Evolutionary conservation across 2,113 vertebrate species (phyloP), one percentile per base, ranked within the genome.

Genomic region (Carassius carassius): DNA sequence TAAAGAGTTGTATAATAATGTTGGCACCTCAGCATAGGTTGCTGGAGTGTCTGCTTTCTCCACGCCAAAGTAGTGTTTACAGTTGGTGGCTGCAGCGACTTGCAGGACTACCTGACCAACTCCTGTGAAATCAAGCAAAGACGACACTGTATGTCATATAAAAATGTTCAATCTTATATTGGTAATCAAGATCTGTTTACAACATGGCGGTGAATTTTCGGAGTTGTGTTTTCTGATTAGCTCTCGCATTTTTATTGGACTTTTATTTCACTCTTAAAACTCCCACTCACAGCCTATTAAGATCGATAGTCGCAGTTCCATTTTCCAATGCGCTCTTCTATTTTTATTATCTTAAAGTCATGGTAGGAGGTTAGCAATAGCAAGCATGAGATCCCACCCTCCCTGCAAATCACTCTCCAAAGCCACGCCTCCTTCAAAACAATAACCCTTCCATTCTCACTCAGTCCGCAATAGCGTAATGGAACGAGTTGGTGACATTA

Each of bases 91-190:
- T 17, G 98, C 98, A 41, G 98, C 98, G 19, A 99, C 97, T 90
- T 99, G 98, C 78, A 99, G 96, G 89, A 99, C 98, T n/a, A 99
- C 98, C 93, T 99, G 97, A 51, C 98, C 98, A 85, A 99, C 98
- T 88, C 98, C 98, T 99, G 92, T 73, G 87, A 29, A 88, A 16
- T 83, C 35, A 86, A 12, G 19, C 35, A 11, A n/a, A 41, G 35
- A 70, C 17, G 19, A 70, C 35, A 70, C 10, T 5, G 7, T 5
- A 2, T 37, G 35, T 41, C 67, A 70, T 11, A 37, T 35, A 19
- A 19, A 19, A 69, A 3, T 6, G 35, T 69, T 19, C 5, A 17
- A 10, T 35, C 65, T 69, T 35, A 69, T 35, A 17, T 12, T 67
- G 29, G 14, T 67, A 67, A 32, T 19, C 3, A 69, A 69, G 8